Base-by-base conservation (phyloP, 2,113 vertebrate species). In the Chaetorhynchus papuensis region DNA sequence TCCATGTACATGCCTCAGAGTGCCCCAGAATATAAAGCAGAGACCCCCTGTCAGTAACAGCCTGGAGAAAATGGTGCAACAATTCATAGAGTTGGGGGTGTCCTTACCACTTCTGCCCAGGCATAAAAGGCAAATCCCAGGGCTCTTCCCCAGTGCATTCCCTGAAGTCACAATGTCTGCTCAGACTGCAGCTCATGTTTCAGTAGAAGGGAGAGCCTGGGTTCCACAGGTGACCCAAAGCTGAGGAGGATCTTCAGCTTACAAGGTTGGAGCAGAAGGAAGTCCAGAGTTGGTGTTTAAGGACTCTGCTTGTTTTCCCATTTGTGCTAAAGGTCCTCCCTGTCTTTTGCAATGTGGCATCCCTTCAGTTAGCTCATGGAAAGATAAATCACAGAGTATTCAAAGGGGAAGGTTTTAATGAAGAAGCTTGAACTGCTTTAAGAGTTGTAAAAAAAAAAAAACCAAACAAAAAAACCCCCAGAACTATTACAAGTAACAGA, bases 401-500 rank as follows among this genome's bases (percentile, higher is more conserved):
- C 87, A 87, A 78, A 95, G 69, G 77, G 79, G 77, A 94, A 96
- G 70, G 52, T 86, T 96, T 95, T 91, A 93, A 95, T 96, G 93
- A 92, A 88, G 87, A 96, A 76, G 47, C 39, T 92, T 96, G 72
- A 96, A 87, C 72, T 90, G 50, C 66, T 96, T 94, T 65, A 90
- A 94, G 92, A 75, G 65, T 68, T 96, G 52, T 56, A n/a, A 53
- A 76, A 68, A 65, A 52, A 35, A 23, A 22, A 56, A 33, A 81
- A 37, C n/a, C n/a, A 84, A 42, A 24, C 9, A 4, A 52, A 68
- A 52, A 83, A 52, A 83, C 54, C 68, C 70, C 81, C 64, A 88
- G 75, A 93, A 79, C 93, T 83, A 79, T 94, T 97, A 93, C 93
- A 91, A 96, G 93, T 91, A 96, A 94, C 93, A 93, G 89, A 95